Evolutionary conservation across 2,888 invertebrate genomes (phyloP).

Genomic region (Sepiola atlantica): DNA sequence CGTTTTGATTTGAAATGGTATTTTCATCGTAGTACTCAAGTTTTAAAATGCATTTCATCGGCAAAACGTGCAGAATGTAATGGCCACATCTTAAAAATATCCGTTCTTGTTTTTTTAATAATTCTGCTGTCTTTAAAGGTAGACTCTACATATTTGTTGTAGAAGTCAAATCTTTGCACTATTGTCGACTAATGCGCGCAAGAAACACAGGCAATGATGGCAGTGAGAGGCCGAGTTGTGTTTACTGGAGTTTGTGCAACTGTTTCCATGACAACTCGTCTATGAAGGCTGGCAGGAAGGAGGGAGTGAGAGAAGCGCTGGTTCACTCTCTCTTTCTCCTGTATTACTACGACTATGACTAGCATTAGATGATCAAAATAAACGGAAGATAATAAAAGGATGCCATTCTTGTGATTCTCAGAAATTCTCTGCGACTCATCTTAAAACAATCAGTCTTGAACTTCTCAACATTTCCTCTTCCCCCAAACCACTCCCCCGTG

Average conservation of each 20-base stretch:
- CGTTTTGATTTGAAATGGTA: too few species aligned
- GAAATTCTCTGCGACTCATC: neutral
- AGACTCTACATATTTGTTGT: neutral
- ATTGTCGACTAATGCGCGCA: neutral
- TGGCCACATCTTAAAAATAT: too few species aligned
- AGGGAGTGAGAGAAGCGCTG: neutral
- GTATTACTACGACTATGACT: neutral
- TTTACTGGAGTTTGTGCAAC: neutral
- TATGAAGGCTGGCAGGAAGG: neutral
- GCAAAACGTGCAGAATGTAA: too few species aligned
- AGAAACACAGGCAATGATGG: neutral
- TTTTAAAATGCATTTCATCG: too few species aligned
- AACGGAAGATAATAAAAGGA: neutral
- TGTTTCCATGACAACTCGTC: neutral
- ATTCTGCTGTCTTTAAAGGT: neutral
- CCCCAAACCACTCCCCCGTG: neutral
- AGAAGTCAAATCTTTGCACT: neutral
- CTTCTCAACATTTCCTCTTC: neutral
- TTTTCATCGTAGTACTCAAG: too few species aligned
- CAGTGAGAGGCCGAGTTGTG: neutral
- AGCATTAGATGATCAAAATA: neutral
- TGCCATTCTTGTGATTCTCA: slow-evolving; percentile 1
- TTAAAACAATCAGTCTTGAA: neutral
- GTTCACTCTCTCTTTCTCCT: neutral
- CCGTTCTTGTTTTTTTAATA: too few species aligned